A percentile compares a stretch with the other conserved stretches of the same genome.
Conservation (phyloP, 2,113 vertebrate species). For the Vanacampus margaritifer region DNA sequence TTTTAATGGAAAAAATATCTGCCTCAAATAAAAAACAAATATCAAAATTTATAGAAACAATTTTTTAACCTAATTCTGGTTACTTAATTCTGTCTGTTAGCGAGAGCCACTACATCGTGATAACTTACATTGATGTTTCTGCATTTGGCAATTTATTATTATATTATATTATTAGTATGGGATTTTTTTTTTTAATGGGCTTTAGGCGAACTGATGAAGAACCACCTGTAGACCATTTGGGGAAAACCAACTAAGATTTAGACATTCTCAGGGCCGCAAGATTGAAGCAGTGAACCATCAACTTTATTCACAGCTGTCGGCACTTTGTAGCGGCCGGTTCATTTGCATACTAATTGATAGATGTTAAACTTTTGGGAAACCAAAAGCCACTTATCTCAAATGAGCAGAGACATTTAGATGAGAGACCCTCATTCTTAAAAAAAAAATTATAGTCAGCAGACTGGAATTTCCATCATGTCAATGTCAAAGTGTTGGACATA, state of each 20-base stretch:
- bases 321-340: conserved; percentile 44
- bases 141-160: no score
- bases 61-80: no score
- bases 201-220: no score
- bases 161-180: no score
- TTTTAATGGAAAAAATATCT: no score
- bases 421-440: conserved; percentile 46
- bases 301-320: conserved; percentile 49
- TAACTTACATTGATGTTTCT: no score
- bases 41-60: no score
- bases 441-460: conserved; percentile 48
- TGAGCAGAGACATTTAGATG: conserved; percentile 59
- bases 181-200: no score
- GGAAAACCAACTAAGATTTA: conserved; percentile 57
- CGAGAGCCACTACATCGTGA: no score
- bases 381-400: conserved; percentile 56
- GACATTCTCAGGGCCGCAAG: conserved; percentile 51
- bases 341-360: conserved; percentile 71
- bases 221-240: conserved; percentile 21
- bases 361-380: conserved; percentile 51
- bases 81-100: no score
- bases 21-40: no score
- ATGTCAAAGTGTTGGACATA: conserved; percentile 40
- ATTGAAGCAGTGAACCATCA: conserved; percentile 52
- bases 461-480: conserved; percentile 24